Evolutionary conservation across 53 echinoderm and acorn worm genomes (phyloP), one percentile per base, ranked within the genome.

Genomic region (Echinarachnius parma): DNA sequence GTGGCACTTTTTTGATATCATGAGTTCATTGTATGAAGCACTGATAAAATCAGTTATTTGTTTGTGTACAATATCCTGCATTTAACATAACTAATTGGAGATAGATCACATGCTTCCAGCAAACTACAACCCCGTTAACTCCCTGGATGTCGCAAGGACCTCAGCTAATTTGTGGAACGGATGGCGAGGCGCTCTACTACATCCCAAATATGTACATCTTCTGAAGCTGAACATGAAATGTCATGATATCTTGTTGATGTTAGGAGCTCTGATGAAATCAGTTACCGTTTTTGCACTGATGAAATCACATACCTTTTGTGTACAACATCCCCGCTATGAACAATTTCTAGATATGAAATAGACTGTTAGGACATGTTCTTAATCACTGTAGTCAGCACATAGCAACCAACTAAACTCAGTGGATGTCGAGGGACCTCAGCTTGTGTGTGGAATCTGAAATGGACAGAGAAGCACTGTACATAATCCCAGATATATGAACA

Each of bases 101-200:
- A 91, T 88, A 53, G 85, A 81, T 74, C 87, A 87, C 4, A 66
- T 96, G 19, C 86, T 98, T n/a, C 98, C 98, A 10, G 75, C 84
- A 34, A 88, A 85, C 76, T 77, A 37, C 27, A 98, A 92, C 83
- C 88, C 98, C 0, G 88, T 98, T 34, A 98, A 98, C 59, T 67
- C 82, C 15, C 60, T 98, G 18, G 98, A 98, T 29, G 82, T 92
- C 1, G 88, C 78, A 90, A 34, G 82, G 80, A 16, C 77, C 76
- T 34, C 67, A 70, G 61, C 75, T 89, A n/a, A 62, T 92, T 5
- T 92, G 92, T 62, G 87, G 92, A 4, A 92, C 85, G 1, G 92
- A 92, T 46, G 87, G 92, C 23, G 87, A 82, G 84, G 64, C 92
- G 4, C 4, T 0, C 32, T 92, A 85, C 62, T 77, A 89, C 18